These are phyloP conservation scores for Drosophila ustulata DNA, from an alignment of 2,888 invertebrate genomes.

Conservation along the genomic window DNA sequence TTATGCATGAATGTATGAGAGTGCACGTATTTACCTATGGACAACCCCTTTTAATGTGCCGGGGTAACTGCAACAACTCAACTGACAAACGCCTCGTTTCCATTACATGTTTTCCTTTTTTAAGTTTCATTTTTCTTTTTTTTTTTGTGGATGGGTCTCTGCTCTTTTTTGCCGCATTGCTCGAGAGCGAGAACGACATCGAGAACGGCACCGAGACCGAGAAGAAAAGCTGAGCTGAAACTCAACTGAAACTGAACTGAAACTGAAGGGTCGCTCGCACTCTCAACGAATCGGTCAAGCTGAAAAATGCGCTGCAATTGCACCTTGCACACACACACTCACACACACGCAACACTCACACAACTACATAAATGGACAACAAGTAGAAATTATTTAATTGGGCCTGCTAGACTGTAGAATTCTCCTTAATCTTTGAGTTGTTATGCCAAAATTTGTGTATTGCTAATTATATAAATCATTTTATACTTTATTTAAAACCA, in stretches of 20 bases:
- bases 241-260: not conserved
- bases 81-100: slow-evolving; percentile 72
- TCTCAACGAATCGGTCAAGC: slow-evolving; percentile 78
- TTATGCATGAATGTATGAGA: slow-evolving; percentile 23
- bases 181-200: slow-evolving; percentile 24
- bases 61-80: not conserved
- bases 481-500: not conserved
- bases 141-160: slow-evolving; percentile 19
- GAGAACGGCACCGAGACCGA: slow-evolving; percentile 26
- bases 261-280: slow-evolving; percentile 55
- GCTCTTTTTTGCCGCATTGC: slow-evolving; percentile 49
- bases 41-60: slow-evolving; percentile 53
- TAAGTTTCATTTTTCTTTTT: not conserved
- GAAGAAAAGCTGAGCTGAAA: not conserved
- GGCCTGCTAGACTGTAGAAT: slow-evolving; percentile 21
- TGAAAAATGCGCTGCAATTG: slow-evolving; percentile 81
- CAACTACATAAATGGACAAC: slow-evolving; percentile 7
- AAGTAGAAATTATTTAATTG: slow-evolving; percentile 31
- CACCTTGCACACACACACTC: slow-evolving; percentile 61
- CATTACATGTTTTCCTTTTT: slow-evolving; percentile 27
- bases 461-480: not conserved
- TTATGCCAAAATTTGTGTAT: not conserved
- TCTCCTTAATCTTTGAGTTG: not conserved
- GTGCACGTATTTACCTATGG: slow-evolving; percentile 38
- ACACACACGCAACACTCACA: slow-evolving; percentile 13